Evolutionary conservation across 2,888 invertebrate genomes (phyloP), one percentile per base, ranked within the genome.

Genomic region (Cosmorhoe ocellata): DNA sequence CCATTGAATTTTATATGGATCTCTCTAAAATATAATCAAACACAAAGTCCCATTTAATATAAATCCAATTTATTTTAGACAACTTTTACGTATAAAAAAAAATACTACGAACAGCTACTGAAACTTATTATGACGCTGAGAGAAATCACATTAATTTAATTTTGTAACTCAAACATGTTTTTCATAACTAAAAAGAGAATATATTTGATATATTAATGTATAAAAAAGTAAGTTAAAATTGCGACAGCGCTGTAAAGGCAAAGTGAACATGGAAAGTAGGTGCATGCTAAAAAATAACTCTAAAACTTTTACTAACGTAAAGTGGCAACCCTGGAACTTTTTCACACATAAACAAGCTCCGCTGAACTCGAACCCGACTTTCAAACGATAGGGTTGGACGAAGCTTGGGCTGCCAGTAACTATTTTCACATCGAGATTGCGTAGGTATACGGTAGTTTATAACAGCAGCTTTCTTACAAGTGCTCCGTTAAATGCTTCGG

Each of bases 281-380:
- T n/a, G n/a, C 9, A 9, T 32, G 37, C 7, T 33, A 28, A 45
- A 46, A 37, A 51, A 38, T 33, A 30, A 31, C 36, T 31, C 26
- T 5, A 39, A 28, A 51, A 39, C 33, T 47, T 40, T 47, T 9
- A 12, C 30, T 24, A 18, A 39, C 30, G 18, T 10, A 24, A 39
- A 18, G 26, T 33, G 11, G 9, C 30, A 37, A 42, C 42, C 43
- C 37, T 38, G 33, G 12, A 49, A 42, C 37, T 42, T 38, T 43
- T 27, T 24, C 24, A 24, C 48, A 41, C 36, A 41, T 18, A 49
- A 32, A 42, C 27, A 38, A 33, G 42, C 33, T 30, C n/a, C 13
- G 40, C n/a, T 28, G 36, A 22, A 30, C 31, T 26, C 8, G 11
- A 8, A 10, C 22, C 10, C 11, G 18, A 9, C 18, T 36, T 42